phyloP scores from a whole-genome alignment of 2,113 vertebrate species.

The Tympanuchus pallidicinctus region DNA sequence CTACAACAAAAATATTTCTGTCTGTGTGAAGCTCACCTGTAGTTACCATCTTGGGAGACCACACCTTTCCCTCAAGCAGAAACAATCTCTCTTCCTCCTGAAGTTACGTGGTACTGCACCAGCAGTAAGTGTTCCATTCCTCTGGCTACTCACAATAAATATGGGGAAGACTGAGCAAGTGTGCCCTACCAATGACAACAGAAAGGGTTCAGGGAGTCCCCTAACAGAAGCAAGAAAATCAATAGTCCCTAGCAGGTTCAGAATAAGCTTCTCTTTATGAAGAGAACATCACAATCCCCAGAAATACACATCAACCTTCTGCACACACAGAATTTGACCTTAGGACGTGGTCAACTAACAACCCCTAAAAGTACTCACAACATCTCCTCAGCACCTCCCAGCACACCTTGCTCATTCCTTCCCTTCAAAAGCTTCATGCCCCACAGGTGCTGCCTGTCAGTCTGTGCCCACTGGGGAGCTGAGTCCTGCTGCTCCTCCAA shows the following conservation, averaged over 20 bases:
- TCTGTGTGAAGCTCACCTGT: not conserved
- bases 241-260: not conserved
- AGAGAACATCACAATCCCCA: accelerated
- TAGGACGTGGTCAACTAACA: not conserved
- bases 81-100: not conserved
- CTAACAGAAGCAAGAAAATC: not conserved
- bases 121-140: not conserved
- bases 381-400: accelerated
- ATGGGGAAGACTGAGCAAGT: accelerated
- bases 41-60: not conserved
- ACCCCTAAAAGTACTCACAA: not conserved
- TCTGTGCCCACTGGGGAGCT: not conserved
- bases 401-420: accelerated
- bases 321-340: not conserved
- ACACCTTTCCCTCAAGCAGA: not conserved
- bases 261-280: not conserved
- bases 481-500: not conserved
- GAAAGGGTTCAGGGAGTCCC: not conserved
- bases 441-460: not conserved
- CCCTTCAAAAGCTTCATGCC: not conserved
- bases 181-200: accelerated
- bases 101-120: not conserved
- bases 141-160: accelerated
- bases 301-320: not conserved
- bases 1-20: not conserved